Conservation (phyloP, 1,140 invertebrate species). For the Pinna nobilis region DNA sequence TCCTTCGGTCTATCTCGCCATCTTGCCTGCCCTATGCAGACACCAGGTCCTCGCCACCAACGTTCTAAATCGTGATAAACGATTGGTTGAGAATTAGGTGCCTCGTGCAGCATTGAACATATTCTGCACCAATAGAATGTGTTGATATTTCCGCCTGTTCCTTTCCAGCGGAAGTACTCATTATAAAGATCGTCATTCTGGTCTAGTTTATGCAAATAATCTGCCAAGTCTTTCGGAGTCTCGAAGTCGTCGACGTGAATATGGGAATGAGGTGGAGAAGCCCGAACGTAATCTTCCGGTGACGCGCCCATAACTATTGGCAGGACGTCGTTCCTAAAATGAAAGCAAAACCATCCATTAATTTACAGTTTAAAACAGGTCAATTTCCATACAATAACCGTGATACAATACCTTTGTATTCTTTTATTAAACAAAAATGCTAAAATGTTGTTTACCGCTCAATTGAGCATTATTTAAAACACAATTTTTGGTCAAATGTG, state of each 20-base stretch:
- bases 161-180: constrained; percentile 74
- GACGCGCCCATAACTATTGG: constrained; percentile 79
- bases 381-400: background rate
- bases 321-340: constrained; percentile 71
- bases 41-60: constrained; percentile 51
- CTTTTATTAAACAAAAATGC: too few relatives aligned
- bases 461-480: background rate
- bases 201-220: constrained; percentile 84
- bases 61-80: constrained; percentile 34
- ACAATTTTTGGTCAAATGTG: too few relatives aligned
- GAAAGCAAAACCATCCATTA: constrained; percentile 7
- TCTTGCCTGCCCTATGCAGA: constrained; percentile 58
- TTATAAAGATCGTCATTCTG: constrained; percentile 71
- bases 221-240: constrained; percentile 89
- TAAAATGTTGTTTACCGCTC: background rate
- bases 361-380: background rate
- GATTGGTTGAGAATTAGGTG: constrained; percentile 8
- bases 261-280: constrained; percentile 84
- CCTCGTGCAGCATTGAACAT: constrained; percentile 80
- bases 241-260: constrained; percentile 98
- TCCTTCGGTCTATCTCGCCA: constrained; percentile 41
- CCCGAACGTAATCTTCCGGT: constrained; percentile 72
- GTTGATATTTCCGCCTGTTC: constrained; percentile 65
- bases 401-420: too few relatives aligned
- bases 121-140: constrained; percentile 93